phyloP scores from a whole-genome alignment of 2,888 invertebrate species.

The Parelbella ahira region DNA sequence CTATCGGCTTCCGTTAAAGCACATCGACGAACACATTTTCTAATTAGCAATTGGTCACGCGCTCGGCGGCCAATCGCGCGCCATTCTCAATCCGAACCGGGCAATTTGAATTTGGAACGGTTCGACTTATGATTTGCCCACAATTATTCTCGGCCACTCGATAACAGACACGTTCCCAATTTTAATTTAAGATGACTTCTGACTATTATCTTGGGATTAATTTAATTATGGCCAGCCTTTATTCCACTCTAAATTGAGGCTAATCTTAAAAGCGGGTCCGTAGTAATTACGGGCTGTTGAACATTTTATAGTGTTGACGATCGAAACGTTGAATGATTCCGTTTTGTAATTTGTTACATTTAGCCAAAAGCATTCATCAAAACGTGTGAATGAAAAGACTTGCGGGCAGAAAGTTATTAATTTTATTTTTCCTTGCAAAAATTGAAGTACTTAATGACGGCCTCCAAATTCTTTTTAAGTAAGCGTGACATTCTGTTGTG shows the following conservation, averaged over 20 bases:
- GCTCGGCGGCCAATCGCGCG: constrained; percentile 60
- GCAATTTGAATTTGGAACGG: constrained; percentile 76
- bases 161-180: constrained; percentile 35
- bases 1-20: constrained; percentile 75
- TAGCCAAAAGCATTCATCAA: no score
- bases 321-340: no score
- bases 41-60: constrained; percentile 80
- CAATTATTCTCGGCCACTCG: constrained; percentile 37
- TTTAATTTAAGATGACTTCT: constrained; percentile 35
- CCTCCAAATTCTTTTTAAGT: no score
- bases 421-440: no score
- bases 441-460: no score
- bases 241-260: constrained; percentile 15
- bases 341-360: no score
- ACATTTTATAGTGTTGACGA: no score
- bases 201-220: constrained; percentile 33
- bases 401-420: no score
- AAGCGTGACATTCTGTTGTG: no score
- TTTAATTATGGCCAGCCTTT: constrained; percentile 31
- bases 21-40: constrained; percentile 65
- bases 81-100: constrained; percentile 65
- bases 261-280: constrained; percentile 17
- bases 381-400: no score
- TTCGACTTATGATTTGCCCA: constrained; percentile 45
- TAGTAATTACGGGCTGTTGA: constrained; percentile 2